Evolutionary conservation across 2,113 vertebrate species (phyloP).

Genomic region (Cinclus mexicanus): DNA sequence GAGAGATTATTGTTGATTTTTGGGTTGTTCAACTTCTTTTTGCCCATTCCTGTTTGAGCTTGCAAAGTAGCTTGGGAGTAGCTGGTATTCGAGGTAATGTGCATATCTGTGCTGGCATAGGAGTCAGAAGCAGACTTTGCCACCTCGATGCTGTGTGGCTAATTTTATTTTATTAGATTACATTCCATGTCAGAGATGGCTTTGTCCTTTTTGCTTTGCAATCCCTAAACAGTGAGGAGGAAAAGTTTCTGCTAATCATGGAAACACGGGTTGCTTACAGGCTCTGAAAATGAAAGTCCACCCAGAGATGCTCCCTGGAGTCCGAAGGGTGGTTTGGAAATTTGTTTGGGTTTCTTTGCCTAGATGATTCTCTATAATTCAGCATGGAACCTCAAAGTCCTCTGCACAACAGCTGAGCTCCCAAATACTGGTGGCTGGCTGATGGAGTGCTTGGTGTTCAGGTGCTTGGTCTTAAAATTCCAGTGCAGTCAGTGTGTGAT

Average conservation of each 20-base stretch:
- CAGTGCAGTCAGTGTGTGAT: not conserved
- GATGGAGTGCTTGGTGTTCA: not conserved
- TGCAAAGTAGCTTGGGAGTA: not conserved
- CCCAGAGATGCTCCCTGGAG: not conserved
- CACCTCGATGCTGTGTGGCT: not conserved
- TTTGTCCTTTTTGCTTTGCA: not conserved
- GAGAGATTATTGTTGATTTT: not conserved
- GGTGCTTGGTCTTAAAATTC: not conserved
- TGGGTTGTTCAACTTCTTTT: not conserved
- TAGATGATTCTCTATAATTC: not conserved
- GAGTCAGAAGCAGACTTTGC: not conserved
- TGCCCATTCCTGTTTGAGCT: accelerated
- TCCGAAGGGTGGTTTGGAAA: not conserved
- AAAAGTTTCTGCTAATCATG: not conserved
- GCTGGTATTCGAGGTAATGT: not conserved
- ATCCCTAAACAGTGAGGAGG: accelerated
- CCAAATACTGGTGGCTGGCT: not conserved
- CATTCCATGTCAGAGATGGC: not conserved
- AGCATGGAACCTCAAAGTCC: not conserved
- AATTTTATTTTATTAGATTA: not conserved
- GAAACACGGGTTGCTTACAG: not conserved
- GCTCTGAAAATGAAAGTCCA: not conserved
- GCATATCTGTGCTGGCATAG: not conserved
- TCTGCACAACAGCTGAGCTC: not conserved
- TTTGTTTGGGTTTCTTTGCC: not conserved